These are phyloP conservation scores for Seriola quinqueradiata DNA, from an alignment of 2,113 vertebrate species.

Conservation along the genomic window DNA sequence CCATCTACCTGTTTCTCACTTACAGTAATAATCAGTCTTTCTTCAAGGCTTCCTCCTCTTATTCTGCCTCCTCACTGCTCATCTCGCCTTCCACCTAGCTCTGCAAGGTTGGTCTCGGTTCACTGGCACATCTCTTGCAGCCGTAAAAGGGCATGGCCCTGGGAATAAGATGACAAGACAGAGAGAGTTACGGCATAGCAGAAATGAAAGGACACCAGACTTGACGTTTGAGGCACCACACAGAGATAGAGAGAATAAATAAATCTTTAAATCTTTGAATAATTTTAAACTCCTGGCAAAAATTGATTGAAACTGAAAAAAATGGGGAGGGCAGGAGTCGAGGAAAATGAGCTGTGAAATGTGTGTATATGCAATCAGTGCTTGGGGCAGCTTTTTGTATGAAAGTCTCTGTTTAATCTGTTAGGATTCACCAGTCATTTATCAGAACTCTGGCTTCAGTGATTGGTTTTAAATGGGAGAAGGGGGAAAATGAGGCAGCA, in stretches of 20 bases:
- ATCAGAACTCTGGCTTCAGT: constrained; percentile 17
- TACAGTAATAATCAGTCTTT: constrained; percentile 24
- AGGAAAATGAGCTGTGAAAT: constrained; percentile 40
- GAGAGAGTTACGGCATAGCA: constrained; percentile 25
- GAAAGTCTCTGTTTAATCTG: constrained; percentile 32
- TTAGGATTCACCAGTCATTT: constrained; percentile 40
- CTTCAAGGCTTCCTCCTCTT: constrained; percentile 12
- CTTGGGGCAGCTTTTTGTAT: constrained; percentile 27
- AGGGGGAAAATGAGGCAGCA: constrained; percentile 13
- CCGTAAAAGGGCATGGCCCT: constrained; percentile 58
- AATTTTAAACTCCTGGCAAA: constrained; percentile 8
- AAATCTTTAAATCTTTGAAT: constrained; percentile 36
- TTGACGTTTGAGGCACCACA: constrained; percentile 4
- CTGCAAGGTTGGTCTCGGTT: constrained; percentile 34
- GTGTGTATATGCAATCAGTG: constrained; percentile 31
- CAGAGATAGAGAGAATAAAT: constrained; percentile 21
- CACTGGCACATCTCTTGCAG: constrained; percentile 43
- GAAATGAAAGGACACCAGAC: constrained; percentile 31
- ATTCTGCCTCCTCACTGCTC: constrained; percentile 8
- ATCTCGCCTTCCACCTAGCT: constrained; percentile 20
- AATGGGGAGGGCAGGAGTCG: background rate
- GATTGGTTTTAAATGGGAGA: constrained; percentile 52
- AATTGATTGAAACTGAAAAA: constrained; percentile 5
- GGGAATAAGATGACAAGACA: constrained; percentile 42
- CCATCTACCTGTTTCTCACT: constrained; percentile 26